Evolutionary conservation across 2,888 invertebrate species (phyloP), one percentile per base, ranked within the genome.

Genomic region (Megaustenia siamemsis): DNA sequence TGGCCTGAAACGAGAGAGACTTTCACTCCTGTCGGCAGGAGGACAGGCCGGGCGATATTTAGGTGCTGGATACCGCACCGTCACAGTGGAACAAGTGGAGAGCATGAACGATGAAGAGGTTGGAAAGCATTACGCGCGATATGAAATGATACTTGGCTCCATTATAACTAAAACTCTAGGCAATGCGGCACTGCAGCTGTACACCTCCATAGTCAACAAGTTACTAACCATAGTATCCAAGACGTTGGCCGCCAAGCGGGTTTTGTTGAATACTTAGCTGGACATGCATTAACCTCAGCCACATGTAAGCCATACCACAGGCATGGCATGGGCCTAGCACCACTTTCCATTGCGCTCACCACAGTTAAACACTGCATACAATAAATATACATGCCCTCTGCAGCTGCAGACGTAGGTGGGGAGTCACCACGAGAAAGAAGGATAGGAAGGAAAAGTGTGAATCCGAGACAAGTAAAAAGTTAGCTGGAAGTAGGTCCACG

Each of bases 51-150:
- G 32, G 35, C 78, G 28, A 21, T 78, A 78, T 38, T 43, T 63
- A 4, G 63, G 43, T 1, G n/a, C n/a, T n/a, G n/a, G n/a, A n/a
- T n/a, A n/a, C n/a, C 24, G 35, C 28, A 28, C 40, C 21, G 0
- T 63, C 49, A 43, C 40, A 5, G 35, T 21, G 4, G 78, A 78
- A 0, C 63, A 78, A 28, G 8, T 63, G n/a, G 63, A 78, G 1
- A 6, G 2, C 1, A 6, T 78, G 21, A 2, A 18, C 18, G 28
- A 63, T 6, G 12, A 63, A 8, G 66, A 78, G 0, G 18, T 63
- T 45, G 78, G 43, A 8, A 63, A 66, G 40, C 78, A 66, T 32
- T 78, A 78, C 18, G 63, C 66, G 38, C 8, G 77, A 2, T 56
- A 60, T 18, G 63, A 66, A 3, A 21, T 38, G 28, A 40, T 43